phyloP scores from a whole-genome alignment of 1,140 invertebrate genomes.

The Drosophila erecta region DNA sequence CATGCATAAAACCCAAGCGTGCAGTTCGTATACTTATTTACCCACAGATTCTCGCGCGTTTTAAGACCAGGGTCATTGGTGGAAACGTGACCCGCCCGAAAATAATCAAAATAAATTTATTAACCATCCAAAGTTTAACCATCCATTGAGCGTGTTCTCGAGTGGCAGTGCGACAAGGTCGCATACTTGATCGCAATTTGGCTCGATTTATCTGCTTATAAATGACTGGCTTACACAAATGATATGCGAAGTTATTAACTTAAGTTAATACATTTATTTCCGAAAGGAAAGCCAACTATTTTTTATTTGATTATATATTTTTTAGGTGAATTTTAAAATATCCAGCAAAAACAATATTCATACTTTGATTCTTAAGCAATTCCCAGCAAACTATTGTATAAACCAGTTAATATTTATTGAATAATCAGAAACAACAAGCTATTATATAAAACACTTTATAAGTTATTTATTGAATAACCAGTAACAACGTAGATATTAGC shows the following conservation, averaged over 20 bases:
- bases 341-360: no score
- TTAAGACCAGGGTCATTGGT: slow-evolving; percentile 17
- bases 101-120: slow-evolving; percentile 27
- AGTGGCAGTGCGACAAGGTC: slow-evolving; percentile 20
- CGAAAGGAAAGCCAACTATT: not conserved
- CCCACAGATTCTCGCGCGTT: slow-evolving; percentile 3
- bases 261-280: no score
- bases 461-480: no score
- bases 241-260: not conserved
- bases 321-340: no score
- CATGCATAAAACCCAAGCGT: slow-evolving; percentile 1
- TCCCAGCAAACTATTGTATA: not conserved
- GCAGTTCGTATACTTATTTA: slow-evolving; percentile 1
- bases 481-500: no score
- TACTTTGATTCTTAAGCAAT: not conserved
- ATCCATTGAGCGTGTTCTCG: slow-evolving; percentile 29
- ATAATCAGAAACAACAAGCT: no score
- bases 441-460: not conserved
- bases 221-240: slow-evolving; percentile 17
- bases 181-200: slow-evolving; percentile 31
- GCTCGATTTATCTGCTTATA: slow-evolving; percentile 27
- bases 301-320: no score
- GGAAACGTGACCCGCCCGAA: slow-evolving; percentile 27
- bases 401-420: no score
- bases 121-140: slow-evolving; percentile 21